A percentile compares a stretch with the other conserved stretches of the same genome.
Conservation (phyloP, 1,140 invertebrate genomes). For the Oncopodura yosiiana region DNA sequence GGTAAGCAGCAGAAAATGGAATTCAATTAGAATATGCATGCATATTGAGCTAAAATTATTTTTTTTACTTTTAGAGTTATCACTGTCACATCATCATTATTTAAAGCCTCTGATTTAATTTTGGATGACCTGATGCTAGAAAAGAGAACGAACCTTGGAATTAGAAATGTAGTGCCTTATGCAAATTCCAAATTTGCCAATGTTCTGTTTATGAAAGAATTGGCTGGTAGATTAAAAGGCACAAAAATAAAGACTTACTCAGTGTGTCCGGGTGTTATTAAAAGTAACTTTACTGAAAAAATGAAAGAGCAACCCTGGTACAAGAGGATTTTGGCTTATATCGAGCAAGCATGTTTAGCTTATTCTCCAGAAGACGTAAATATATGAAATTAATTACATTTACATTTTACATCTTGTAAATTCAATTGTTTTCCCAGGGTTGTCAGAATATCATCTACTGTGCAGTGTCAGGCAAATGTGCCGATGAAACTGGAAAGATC, state of each 20-base stretch:
- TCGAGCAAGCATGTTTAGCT: too few species aligned
- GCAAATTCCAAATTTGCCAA: conserved; percentile 40
- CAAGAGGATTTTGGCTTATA: too few species aligned
- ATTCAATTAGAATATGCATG: too few species aligned
- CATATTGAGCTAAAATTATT: too few species aligned
- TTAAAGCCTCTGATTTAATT: conserved; percentile 42
- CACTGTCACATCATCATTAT: conserved; percentile 39
- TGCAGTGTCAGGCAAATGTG: conserved; percentile 38
- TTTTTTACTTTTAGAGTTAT: too few species aligned
- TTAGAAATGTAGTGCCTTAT: conserved; percentile 40
- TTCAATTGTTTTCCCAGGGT: too few species aligned
- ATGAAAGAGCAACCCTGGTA: too few species aligned
- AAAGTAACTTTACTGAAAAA: conserved; percentile 43
- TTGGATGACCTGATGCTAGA: conserved; percentile 41
- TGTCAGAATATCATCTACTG: conserved; percentile 41
- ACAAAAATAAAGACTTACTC: conserved; percentile 42
- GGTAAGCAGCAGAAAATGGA: too few species aligned
- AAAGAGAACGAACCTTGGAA: conserved; percentile 19
- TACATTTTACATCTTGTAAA: too few species aligned
- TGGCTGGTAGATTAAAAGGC: conserved; percentile 37
- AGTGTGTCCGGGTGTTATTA: conserved; percentile 46
- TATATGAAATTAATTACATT: too few species aligned
- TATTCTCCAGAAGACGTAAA: too few species aligned
- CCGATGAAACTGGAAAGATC: conserved; percentile 37
- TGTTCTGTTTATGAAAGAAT: conserved; percentile 37